phyloP scores from a whole-genome alignment of 2,113 vertebrate genomes.

The Erythrolamprus reginae region DNA sequence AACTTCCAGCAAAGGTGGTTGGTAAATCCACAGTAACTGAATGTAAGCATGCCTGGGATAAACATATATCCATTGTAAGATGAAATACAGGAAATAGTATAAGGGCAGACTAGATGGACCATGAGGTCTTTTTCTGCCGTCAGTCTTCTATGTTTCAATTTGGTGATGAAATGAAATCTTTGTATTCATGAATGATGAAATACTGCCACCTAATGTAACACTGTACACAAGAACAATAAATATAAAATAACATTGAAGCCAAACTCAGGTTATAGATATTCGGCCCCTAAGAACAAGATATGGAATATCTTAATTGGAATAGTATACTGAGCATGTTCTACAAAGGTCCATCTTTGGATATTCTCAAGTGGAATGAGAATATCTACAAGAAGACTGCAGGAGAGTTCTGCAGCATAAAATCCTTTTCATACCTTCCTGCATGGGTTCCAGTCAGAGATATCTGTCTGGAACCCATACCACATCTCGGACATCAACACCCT shows the following conservation, averaged over 20 bases:
- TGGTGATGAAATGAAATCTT: rapidly evolving
- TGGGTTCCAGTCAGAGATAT: background rate
- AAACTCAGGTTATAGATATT: background rate
- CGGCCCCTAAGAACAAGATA: background rate
- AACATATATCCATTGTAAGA: no score
- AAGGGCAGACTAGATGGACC: no score
- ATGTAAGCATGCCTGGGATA: no score
- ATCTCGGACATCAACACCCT: no score
- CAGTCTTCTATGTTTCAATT: background rate
- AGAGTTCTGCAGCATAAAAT: background rate
- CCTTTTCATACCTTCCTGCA: background rate
- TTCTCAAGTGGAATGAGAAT: no score
- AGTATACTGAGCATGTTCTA: background rate
- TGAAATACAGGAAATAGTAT: no score
- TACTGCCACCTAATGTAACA: constrained; percentile 61
- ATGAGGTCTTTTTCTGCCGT: no score
- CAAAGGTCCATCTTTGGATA: background rate
- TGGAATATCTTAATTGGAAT: background rate
- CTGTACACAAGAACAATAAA: background rate
- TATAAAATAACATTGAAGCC: background rate
- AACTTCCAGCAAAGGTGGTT: no score
- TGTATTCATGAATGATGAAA: constrained; percentile 20
- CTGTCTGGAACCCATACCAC: no score
- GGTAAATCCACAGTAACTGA: no score
- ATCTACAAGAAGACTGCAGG: background rate